phyloP scores from a whole-genome alignment of 2,888 invertebrate genomes.

The Marasmarcha lunaedactyla region DNA sequence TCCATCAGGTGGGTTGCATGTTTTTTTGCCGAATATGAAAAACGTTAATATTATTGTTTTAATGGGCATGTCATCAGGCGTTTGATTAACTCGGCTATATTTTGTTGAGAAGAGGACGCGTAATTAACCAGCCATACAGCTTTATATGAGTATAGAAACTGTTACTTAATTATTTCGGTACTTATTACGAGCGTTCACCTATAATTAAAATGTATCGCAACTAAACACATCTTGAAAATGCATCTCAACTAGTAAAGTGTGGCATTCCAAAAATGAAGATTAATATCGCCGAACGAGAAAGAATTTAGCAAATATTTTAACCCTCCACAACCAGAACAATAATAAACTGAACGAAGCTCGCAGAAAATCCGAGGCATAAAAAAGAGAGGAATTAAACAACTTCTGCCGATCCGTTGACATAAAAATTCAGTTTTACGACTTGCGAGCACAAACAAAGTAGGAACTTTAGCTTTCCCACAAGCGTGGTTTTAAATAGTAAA shows the following conservation, averaged over 20 bases:
- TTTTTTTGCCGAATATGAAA: no score
- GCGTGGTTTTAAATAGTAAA: slow-evolving; percentile 17
- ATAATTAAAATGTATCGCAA: no score
- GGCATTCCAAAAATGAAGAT: not conserved
- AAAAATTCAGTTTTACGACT: slow-evolving; percentile 43
- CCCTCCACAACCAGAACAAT: slow-evolving; percentile 2
- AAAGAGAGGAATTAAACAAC: slow-evolving; percentile 41
- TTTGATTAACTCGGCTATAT: no score
- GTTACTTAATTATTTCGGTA: no score
- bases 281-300: not conserved
- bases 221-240: not conserved
- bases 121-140: no score
- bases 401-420: slow-evolving; percentile 37
- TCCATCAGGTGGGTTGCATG: no score
- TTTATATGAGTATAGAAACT: no score
- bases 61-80: no score
- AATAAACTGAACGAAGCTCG: slow-evolving; percentile 18
- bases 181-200: no score
- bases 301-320: slow-evolving; percentile 2
- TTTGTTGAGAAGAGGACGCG: no score
- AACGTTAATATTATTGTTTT: no score
- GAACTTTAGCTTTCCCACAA: slow-evolving; percentile 6
- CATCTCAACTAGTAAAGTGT: not conserved
- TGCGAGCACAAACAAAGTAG: slow-evolving; percentile 23
- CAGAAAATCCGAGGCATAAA: slow-evolving; percentile 27